Base-by-base conservation (phyloP, 2,113 vertebrate species). In the Acanthisitta chloris region DNA sequence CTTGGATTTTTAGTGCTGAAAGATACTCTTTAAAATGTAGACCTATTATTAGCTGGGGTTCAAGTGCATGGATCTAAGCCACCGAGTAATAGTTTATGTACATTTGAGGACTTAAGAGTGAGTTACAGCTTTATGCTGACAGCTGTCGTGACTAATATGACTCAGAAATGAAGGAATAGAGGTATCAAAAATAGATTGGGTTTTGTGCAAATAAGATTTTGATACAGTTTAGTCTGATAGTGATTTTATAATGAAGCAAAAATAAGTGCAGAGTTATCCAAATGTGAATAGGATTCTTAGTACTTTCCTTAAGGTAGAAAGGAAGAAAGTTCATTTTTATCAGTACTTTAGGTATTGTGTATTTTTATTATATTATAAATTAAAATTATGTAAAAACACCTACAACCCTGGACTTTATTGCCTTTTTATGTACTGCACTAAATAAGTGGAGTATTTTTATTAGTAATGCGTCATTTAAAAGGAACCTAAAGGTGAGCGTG, bases 281-380 rank as follows among this genome's bases (percentile, higher is more conserved):
- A 65, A 61, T 62, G 13, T 66, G 81, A 76, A 77, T 57, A 76
- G 23, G 5, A 6, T 85, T 85, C 82, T 92, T 81, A 71, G 77
- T 66, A 64, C 34, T 57, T 71, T 38, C 31, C 62, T 81, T 81
- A 40, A 65, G 28, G 33, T 29, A 86, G 49, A 81, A 61, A 86
- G 31, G 8, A 92, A 52, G 16, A 77, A 92, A 54, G n/a, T 86
- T 92, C 16, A 82, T 92, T 94, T 93, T 92, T 64, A 78, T 62
- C 46, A 54, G 58, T 54, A 58, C 23, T 84, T 87, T 49, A 74
- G 2, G 1, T 40, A 49, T 93, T 90, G 45, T 72, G 18, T 42
- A 34, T 86, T 96, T 96, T 95, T 92, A 94, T 90, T 90, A 54
- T 77, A 72, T 82, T 92, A 67, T 92, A 88, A 95, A 93, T 85